phyloP scores from a whole-genome alignment of 2,113 vertebrate genomes.

The Protobothrops flavoviridis region DNA sequence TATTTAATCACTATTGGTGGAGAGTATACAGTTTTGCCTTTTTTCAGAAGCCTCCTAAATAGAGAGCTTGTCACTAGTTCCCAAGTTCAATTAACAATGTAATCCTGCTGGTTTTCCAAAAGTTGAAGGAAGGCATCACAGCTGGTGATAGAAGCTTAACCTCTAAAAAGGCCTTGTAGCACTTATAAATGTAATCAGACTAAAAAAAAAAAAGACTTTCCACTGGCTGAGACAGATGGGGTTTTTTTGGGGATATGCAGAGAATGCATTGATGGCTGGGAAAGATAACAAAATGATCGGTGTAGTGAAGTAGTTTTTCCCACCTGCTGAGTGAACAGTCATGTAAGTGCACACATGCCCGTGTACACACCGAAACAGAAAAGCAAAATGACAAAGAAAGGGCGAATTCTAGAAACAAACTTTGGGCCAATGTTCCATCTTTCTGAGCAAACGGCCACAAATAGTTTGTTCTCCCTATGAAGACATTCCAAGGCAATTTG shows the following conservation, averaged over 20 bases:
- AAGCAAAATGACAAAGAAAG: background rate
- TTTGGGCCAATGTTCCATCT: too few species aligned
- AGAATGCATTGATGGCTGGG: background rate
- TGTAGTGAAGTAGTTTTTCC: background rate
- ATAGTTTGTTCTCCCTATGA: background rate
- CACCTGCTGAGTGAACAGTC: background rate
- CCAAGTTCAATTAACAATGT: background rate
- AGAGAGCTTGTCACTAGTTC: background rate
- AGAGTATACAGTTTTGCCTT: background rate
- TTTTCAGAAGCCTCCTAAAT: background rate
- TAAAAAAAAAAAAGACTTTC: background rate
- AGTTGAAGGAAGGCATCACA: background rate
- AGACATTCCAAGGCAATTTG: background rate
- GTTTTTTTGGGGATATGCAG: background rate
- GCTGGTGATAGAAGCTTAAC: background rate
- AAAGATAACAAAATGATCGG: background rate
- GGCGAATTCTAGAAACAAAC: background rate
- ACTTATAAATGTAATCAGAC: background rate
- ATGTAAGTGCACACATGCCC: background rate
- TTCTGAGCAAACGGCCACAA: background rate
- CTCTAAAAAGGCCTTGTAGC: background rate
- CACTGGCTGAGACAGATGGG: background rate
- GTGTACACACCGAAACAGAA: background rate
- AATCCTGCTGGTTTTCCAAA: background rate
- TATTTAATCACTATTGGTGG: accelerated